These are phyloP conservation scores for Microdon myrmicae DNA, from an alignment of 2,888 invertebrate species.

Conservation along the genomic window DNA sequence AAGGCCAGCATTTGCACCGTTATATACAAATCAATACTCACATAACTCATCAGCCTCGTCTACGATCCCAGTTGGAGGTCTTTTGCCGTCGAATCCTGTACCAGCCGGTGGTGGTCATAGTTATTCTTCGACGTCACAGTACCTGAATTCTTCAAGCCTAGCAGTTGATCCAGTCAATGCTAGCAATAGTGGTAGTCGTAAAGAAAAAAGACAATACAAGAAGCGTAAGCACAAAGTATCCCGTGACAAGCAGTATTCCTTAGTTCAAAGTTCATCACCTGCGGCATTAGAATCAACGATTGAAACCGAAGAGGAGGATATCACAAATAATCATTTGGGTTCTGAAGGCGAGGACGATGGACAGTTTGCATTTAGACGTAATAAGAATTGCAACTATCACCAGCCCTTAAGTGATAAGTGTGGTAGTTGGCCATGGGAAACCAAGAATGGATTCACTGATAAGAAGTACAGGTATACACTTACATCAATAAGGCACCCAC, in stretches of 20 bases:
- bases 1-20: constrained; percentile 80
- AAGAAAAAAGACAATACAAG: constrained; percentile 95
- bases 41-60: constrained; percentile 64
- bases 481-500: constrained; percentile 79
- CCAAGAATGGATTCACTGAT: constrained; percentile 73
- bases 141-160: constrained; percentile 66
- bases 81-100: constrained; percentile 55
- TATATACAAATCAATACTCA: constrained; percentile 78
- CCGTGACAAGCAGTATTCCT: constrained; percentile 65
- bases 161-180: constrained; percentile 61
- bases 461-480: constrained; percentile 83
- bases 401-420: constrained; percentile 82
- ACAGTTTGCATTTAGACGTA: constrained; percentile 89
- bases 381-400: constrained; percentile 89
- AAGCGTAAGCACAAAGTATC: constrained; percentile 89
- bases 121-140: constrained; percentile 65
- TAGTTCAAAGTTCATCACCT: constrained; percentile 63
- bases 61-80: constrained; percentile 55
- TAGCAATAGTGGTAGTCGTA: constrained; percentile 69
- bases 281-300: constrained; percentile 66
- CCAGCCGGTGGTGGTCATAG: constrained; percentile 58
- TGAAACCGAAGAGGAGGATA: constrained; percentile 71
- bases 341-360: constrained; percentile 82
- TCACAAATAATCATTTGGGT: constrained; percentile 55
- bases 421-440: constrained; percentile 76